Conservation (phyloP, 2,888 invertebrate species). For the Pheosia gnoma region DNA sequence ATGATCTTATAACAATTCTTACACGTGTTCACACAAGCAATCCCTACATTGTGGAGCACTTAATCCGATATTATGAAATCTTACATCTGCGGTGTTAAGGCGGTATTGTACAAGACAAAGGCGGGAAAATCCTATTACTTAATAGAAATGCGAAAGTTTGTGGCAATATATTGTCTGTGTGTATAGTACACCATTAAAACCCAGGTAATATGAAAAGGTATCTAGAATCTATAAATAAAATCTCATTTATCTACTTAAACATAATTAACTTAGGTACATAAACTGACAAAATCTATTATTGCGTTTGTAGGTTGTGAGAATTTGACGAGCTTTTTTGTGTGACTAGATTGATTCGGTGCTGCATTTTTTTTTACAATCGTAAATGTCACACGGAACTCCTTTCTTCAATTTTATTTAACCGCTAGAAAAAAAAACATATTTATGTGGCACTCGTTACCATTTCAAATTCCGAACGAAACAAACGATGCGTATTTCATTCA, state of each 20-base stretch:
- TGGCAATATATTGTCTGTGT: too few species aligned
- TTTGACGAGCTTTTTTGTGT: too few species aligned
- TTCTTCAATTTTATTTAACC: too few species aligned
- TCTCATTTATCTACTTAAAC: too few species aligned
- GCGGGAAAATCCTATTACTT: not conserved
- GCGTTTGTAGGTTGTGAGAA: too few species aligned
- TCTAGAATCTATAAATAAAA: too few species aligned
- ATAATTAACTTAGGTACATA: too few species aligned
- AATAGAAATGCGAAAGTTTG: constrained; percentile 1
- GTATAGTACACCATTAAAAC: not conserved
- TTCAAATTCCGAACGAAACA: constrained; percentile 38
- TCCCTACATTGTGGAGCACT: constrained; percentile 31
- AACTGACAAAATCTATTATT: too few species aligned
- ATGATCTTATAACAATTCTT: constrained; percentile 31
- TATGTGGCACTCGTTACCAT: constrained; percentile 24
- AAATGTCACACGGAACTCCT: too few species aligned
- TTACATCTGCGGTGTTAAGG: constrained; percentile 3
- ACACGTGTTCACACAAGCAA: constrained; percentile 48
- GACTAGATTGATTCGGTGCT: too few species aligned
- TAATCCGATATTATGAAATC: constrained; percentile 58
- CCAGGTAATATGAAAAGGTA: too few species aligned
- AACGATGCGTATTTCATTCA: constrained; percentile 53
- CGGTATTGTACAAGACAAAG: constrained; percentile 8
- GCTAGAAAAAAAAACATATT: not conserved
- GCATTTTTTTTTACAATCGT: too few species aligned